These are phyloP conservation scores for Neodiprion fabricii DNA, from an alignment of 1,140 invertebrate genomes.

Conservation along the genomic window DNA sequence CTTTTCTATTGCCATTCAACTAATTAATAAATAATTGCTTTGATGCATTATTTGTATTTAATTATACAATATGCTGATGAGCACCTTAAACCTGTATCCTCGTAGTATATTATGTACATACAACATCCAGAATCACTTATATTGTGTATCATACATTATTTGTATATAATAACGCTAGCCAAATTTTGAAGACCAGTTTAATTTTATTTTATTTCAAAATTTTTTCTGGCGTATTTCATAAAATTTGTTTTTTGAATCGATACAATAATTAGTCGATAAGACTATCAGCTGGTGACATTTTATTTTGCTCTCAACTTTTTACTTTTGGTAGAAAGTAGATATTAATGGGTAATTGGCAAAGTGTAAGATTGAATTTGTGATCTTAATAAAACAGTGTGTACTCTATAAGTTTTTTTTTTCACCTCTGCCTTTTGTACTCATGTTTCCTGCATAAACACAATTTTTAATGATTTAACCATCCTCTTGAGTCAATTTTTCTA, in stretches of 20 bases:
- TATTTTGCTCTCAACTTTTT: background rate
- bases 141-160: constrained; percentile 13
- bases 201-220: background rate
- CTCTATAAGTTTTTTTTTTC: background rate
- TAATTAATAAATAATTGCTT: constrained; percentile 22
- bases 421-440: background rate
- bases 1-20: background rate
- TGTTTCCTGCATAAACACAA: background rate
- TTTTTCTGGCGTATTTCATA: background rate
- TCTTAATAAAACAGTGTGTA: background rate
- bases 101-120: constrained; percentile 7
- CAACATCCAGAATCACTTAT: constrained; percentile 10
- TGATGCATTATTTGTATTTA: constrained; percentile 14
- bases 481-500: constrained; percentile 77
- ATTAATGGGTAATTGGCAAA: background rate
- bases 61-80: background rate
- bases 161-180: constrained; percentile 12
- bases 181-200: constrained; percentile 12
- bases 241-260: background rate
- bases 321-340: background rate
- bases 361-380: background rate
- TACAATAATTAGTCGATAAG: background rate
- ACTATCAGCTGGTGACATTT: background rate
- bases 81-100: background rate
- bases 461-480: constrained; percentile 48